Evolutionary conservation across 92 coral and sea anemone genomes (phyloP), one percentile per base, ranked within the genome.

Genomic region (Paramuricea clavata): DNA sequence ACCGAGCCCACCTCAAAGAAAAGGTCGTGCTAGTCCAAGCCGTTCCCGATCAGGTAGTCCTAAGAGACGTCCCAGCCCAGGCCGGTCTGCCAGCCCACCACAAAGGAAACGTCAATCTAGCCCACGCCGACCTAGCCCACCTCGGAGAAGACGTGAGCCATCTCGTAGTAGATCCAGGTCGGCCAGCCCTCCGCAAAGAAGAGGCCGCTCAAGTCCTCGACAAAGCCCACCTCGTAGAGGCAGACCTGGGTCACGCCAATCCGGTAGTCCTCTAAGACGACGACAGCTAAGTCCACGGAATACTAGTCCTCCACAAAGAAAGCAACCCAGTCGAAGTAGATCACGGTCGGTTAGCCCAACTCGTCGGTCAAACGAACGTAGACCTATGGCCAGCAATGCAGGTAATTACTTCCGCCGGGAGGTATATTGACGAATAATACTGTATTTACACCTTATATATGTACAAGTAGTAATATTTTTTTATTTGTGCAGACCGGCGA

Each of bases 1-100:
- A 31, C 57, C 84, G 16, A 72, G 87, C 23, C 93, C 93, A 0
- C 64, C 87, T 12, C 82, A 67, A 81, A 74, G 67, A 16, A 65
- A 62, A 62, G 77, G 87, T 39, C 83, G 54, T 19, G 54, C 70
- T 43, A 89, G 89, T 41, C 74, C 81, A n/a, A 44, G 23, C 57
- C 39, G 73, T 28, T 42, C 84, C 57, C 84, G 83, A 16, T 78
- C 83, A 16, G 44, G 25, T 8, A 78, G 83, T 78, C 83, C 84
- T 3, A 50, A 54, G 39, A 31, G 83, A n/a, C 83, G 83, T 78
- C 33, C 30, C 44, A 32, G 69, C 15, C 81, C 90, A 35, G 57
- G 71, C n/a, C 71, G 90, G 26, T 61, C 85, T 50, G 15, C 71
- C 23, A 81, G 83, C 36, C 78, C 65, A 52, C 90, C 57, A 23